These are phyloP conservation scores for Heterocephalus glaber DNA, from an alignment of 2,113 vertebrate genomes.

Conservation along the genomic window DNA sequence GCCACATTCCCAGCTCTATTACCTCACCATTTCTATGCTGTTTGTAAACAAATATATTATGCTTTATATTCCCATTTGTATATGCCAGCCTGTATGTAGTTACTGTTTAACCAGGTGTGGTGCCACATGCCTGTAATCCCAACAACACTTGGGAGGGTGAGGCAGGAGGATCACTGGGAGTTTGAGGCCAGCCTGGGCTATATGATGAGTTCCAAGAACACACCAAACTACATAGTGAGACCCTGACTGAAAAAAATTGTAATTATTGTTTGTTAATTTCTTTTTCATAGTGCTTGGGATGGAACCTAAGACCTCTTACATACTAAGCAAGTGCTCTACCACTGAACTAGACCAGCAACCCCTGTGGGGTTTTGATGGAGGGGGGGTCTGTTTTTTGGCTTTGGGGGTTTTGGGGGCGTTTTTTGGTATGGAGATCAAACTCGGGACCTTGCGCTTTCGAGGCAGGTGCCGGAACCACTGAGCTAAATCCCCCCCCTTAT, in stretches of 20 bases:
- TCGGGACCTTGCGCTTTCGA: too few species aligned
- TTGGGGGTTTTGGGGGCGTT: too few species aligned
- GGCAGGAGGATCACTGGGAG: background rate
- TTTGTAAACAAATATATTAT: background rate
- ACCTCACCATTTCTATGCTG: background rate
- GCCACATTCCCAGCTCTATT: background rate
- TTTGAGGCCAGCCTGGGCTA: background rate
- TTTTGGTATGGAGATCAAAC: too few species aligned
- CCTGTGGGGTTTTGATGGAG: too few species aligned
- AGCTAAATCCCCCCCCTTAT: too few species aligned
- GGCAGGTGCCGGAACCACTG: too few species aligned
- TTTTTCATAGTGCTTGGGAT: background rate
- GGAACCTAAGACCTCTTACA: background rate
- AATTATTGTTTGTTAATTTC: background rate
- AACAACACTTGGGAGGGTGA: background rate
- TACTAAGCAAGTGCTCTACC: background rate
- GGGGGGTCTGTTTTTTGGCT: too few species aligned
- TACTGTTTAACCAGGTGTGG: background rate
- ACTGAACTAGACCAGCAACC: background rate
- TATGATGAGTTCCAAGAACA: background rate
- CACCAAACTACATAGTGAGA: background rate
- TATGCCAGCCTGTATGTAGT: background rate
- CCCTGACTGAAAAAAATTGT: background rate
- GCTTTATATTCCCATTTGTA: background rate
- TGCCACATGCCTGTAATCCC: background rate